Evolutionary conservation across 2,888 invertebrate genomes (phyloP), one percentile per base, ranked within the genome.

Genomic region (Cabera pusaria): DNA sequence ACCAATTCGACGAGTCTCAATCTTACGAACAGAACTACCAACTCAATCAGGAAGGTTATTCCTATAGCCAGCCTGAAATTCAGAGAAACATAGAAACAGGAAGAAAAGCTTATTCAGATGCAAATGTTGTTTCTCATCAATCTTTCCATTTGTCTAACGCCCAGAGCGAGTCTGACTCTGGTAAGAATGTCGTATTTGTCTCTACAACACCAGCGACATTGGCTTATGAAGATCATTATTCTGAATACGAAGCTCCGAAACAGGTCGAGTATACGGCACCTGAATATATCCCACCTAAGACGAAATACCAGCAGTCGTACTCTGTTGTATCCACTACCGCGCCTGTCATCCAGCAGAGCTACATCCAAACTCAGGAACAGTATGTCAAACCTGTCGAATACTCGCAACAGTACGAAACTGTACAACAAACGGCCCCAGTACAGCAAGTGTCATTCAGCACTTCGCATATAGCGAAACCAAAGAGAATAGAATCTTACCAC

Each of bases 91-190:
- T 68, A 19, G 79, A 79, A 49, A 59, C 64, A 12, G 60, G 62
- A 2, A 71, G 62, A 26, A 44, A 60, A 18, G 65, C 62, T 6
- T 85, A 87, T 47, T 86, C 85, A 11, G 86, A 84, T 37, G 84
- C 85, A 6, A 81, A 66, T 48, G 55, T 71, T 7, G 85, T 88
- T 10, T 88, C 88, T 10, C 84, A 84, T 44, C 87, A 89, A 67
- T 66, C 69, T 3, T 81, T 78, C 54, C 77, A 85, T 43, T 74
- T 77, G 39, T 55, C 61, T 5, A 44, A 35, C 10, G 37, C 21
- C 5, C 41, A 73, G 2, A 55, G 47, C 25, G 57, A 76, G 40
- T 62, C 68, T 24, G 49, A 72, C 12, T 45, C 65, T 18, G 72
- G 68, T n/a, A 76, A 83, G 46, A 56, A 74, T 28, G 48, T 56